Conservation (phyloP, 2,797 vertebrate genomes). For the Calcarius lapponicus region DNA sequence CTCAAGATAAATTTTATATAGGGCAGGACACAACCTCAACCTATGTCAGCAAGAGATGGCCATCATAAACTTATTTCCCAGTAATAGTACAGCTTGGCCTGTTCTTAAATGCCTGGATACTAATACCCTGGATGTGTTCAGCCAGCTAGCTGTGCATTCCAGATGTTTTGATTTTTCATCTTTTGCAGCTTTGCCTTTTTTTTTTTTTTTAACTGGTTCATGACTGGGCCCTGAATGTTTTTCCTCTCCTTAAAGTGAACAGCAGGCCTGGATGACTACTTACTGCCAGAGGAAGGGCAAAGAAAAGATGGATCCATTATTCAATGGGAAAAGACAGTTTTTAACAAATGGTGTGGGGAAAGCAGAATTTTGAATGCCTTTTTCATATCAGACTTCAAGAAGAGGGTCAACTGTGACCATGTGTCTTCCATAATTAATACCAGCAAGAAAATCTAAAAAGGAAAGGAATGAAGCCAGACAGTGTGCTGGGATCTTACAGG, state of each 20-base stretch:
- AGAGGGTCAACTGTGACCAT: background rate
- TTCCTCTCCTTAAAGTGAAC: background rate
- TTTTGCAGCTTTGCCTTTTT: background rate
- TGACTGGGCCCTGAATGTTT: background rate
- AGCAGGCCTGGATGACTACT: background rate
- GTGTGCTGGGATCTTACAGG: background rate
- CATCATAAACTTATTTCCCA: background rate
- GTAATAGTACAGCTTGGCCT: background rate
- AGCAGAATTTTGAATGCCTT: background rate
- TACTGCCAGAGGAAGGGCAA: background rate
- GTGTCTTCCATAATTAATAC: background rate
- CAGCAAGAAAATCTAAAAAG: background rate
- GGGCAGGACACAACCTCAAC: background rate
- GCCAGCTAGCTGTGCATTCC: background rate
- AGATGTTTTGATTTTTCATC: background rate
- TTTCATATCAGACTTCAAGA: background rate
- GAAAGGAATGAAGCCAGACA: background rate
- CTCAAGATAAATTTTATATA: background rate
- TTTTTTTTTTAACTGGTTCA: background rate
- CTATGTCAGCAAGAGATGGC: background rate
- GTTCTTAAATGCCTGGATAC: background rate
- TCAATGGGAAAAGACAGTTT: background rate
- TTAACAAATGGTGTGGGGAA: background rate
- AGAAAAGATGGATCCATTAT: background rate
- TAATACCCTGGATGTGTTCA: background rate